phyloP scores from a whole-genome alignment of 1,140 invertebrate species.

The Ostrea denselamellosa region DNA sequence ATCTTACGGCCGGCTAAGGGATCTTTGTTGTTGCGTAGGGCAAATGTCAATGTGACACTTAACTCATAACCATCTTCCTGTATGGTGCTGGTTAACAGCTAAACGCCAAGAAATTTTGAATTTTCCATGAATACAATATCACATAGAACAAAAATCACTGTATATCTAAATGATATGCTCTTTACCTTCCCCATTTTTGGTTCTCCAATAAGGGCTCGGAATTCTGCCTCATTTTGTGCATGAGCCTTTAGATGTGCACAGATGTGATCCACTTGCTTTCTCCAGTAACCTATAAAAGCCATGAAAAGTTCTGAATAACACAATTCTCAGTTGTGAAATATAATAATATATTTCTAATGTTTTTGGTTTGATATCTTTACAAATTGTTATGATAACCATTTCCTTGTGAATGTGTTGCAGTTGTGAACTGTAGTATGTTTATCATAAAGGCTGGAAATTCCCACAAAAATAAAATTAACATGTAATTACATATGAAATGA shows the following conservation, averaged over 20 bases:
- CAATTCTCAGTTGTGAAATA: no score
- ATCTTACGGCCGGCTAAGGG: constrained; percentile 69
- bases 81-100: constrained; percentile 74
- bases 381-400: no score
- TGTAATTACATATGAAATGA: no score
- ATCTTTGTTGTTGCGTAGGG: constrained; percentile 72
- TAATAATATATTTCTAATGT: no score
- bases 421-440: no score
- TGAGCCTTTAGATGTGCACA: constrained; percentile 78
- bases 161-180: not conserved
- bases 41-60: constrained; percentile 76
- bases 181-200: constrained; percentile 78
- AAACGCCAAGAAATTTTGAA: constrained; percentile 39
- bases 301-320: not conserved
- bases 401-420: no score
- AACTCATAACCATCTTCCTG: constrained; percentile 78
- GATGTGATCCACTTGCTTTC: constrained; percentile 79
- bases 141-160: not conserved
- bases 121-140: not conserved
- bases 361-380: no score
- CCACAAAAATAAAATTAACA: no score
- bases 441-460: no score
- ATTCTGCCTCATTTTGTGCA: constrained; percentile 78
- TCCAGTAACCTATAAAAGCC: constrained; percentile 77
- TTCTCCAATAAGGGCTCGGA: constrained; percentile 78